Evolutionary conservation across 2,113 vertebrate genomes (phyloP).

Genomic region (Synodontis membranacea): DNA sequence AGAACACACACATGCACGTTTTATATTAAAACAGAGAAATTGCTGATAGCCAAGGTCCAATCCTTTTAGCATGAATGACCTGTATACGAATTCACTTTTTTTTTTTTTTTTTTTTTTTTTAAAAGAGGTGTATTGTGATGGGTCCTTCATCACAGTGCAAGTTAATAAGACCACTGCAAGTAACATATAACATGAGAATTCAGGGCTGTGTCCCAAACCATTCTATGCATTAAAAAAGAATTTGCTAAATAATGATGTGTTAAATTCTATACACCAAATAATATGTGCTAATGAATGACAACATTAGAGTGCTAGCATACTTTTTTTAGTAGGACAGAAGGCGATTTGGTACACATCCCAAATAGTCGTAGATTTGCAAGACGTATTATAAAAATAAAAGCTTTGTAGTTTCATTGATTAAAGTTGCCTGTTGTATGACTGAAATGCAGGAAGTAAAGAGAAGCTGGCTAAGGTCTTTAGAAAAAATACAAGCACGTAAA

Average conservation of each 20-base stretch:
- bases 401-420: background rate
- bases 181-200: background rate
- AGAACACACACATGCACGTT: slow-evolving; percentile 7
- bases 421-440: background rate
- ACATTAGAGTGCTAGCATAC: background rate
- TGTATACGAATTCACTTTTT: too few relatives aligned
- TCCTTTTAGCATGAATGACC: background rate
- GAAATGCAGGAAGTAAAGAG: background rate
- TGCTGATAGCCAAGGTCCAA: background rate
- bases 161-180: background rate
- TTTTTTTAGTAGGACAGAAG: background rate
- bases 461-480: background rate
- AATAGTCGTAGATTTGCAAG: background rate
- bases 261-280: too few relatives aligned
- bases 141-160: background rate
- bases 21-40: background rate
- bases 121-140: background rate
- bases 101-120: too few relatives aligned
- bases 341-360: background rate
- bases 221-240: background rate
- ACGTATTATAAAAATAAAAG: background rate
- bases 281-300: too few relatives aligned
- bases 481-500: background rate
- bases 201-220: background rate
- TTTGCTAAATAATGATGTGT: background rate